Conservation (phyloP, 1,140 invertebrate species). For the Leptopilina clavipes region DNA sequence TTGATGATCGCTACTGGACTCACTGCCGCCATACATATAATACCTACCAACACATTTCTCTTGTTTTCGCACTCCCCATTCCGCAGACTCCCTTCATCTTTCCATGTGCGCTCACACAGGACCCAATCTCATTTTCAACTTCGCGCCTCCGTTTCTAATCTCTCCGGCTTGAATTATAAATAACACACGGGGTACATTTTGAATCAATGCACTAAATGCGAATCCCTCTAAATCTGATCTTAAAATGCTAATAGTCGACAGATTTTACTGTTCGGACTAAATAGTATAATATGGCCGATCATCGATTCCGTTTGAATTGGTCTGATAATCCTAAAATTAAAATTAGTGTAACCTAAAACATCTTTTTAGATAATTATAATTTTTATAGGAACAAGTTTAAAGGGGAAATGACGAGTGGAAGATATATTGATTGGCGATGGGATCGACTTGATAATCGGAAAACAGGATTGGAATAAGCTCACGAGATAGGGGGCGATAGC, state of each 20-base stretch:
- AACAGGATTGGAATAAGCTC: slow-evolving; percentile 64
- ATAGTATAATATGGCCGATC: no score
- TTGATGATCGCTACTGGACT: slow-evolving; percentile 73
- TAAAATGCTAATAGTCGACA: no score
- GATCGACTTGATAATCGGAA: slow-evolving; percentile 61
- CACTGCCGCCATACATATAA: slow-evolving; percentile 68
- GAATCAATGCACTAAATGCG: no score
- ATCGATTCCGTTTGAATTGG: no score
- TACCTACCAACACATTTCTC: slow-evolving; percentile 59
- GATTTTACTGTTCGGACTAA: no score
- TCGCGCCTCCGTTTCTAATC: slow-evolving; percentile 54
- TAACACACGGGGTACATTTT: slow-evolving; percentile 49
- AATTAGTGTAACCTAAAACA: no score
- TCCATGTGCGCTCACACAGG: slow-evolving; percentile 40
- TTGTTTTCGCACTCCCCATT: slow-evolving; percentile 41
- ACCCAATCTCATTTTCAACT: slow-evolving; percentile 52
- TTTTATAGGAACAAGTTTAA: no score
- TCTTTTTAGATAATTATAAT: no score
- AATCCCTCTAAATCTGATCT: no score
- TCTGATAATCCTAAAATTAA: no score
- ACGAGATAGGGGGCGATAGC: slow-evolving; percentile 57
- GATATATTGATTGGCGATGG: slow-evolving; percentile 63
- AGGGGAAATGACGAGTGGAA: slow-evolving; percentile 56
- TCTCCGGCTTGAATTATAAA: slow-evolving; percentile 43
- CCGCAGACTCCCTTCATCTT: slow-evolving; percentile 46